These are phyloP conservation scores for Spizella passerina DNA, from an alignment of 2,797 vertebrate species.

Conservation along the genomic window DNA sequence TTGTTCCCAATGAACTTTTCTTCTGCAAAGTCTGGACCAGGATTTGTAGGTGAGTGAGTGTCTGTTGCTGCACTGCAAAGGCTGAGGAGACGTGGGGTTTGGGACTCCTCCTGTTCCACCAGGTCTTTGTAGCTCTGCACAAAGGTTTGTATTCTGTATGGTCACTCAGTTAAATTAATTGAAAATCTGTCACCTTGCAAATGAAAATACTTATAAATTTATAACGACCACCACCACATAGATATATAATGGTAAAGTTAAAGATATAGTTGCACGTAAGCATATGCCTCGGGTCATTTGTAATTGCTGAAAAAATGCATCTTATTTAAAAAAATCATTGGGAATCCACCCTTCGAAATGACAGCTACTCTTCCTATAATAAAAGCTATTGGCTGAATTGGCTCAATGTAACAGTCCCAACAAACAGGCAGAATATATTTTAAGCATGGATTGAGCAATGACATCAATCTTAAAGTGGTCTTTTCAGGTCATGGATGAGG, in stretches of 20 bases:
- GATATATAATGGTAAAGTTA: not conserved
- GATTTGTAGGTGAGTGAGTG: not conserved
- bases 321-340: not conserved
- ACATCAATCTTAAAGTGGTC: not conserved
- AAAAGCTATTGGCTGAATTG: not conserved
- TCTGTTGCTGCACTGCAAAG: not conserved
- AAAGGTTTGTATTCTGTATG: not conserved
- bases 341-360: not conserved
- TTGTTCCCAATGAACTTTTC: fast-evolving
- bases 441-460: not conserved
- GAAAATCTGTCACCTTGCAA: not conserved
- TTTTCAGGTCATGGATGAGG: not conserved
- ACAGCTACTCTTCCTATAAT: not conserved
- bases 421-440: not conserved
- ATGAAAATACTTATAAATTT: not conserved
- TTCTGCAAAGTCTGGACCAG: not conserved
- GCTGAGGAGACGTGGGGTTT: not conserved
- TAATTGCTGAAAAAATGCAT: not conserved
- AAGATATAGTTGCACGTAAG: not conserved
- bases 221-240: not conserved
- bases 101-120: not conserved
- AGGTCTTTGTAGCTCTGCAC: not conserved
- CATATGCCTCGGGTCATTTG: not conserved
- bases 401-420: not conserved
- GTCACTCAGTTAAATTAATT: not conserved